Conservation (phyloP, 2,888 invertebrate species). For the Schizaphis graminum region DNA sequence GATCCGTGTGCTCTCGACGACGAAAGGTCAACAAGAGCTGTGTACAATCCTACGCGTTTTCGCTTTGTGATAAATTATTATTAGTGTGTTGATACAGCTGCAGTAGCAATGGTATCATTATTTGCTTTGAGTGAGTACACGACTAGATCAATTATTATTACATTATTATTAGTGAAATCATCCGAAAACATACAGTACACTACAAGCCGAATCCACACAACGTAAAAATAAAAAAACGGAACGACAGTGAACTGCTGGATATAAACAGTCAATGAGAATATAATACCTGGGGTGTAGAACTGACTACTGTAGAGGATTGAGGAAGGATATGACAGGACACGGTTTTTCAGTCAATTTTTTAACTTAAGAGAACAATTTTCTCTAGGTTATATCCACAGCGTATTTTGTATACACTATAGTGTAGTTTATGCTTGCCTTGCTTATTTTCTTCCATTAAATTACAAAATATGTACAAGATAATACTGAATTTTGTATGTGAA, state of each 20-base stretch:
- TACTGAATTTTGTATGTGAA: not conserved
- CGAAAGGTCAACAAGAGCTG: not conserved
- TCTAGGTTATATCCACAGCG: not conserved
- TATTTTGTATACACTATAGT: not conserved
- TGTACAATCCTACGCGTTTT: not conserved
- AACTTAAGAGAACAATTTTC: not conserved
- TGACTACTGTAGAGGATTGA: not conserved
- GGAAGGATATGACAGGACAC: not conserved
- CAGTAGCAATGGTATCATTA: not conserved
- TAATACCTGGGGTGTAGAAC: not conserved
- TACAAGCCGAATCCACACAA: not conserved
- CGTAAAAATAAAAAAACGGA: not conserved
- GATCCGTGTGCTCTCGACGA: not conserved
- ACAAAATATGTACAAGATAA: not conserved
- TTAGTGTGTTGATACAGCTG: not conserved
- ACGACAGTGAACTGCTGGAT: not conserved
- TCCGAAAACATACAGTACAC: not conserved
- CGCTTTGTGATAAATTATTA: not conserved
- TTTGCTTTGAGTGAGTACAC: not conserved
- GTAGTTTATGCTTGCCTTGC: not conserved
- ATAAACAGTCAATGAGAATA: not conserved
- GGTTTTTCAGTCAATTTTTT: not conserved
- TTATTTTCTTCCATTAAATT: not conserved
- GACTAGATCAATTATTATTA: not conserved
- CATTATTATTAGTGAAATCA: not conserved